Base-by-base conservation (phyloP, 2,888 invertebrate species). In the Antheraea yamamai region DNA sequence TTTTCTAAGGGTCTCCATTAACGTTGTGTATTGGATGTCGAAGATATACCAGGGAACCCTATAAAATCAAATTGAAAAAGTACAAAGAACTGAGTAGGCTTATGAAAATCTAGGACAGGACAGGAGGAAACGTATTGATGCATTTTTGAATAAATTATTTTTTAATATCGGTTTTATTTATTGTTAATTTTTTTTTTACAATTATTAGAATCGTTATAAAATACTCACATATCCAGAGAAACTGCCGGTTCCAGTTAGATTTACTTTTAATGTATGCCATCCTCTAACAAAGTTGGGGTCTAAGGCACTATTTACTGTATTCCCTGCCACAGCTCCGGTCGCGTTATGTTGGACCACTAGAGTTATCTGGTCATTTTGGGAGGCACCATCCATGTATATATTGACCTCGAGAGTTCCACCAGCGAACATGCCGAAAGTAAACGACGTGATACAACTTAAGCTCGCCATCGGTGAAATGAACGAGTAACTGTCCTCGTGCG, bases 181-280 rank as follows among this genome's bases (percentile, higher is more conserved):
- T 39, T 39, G 6, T 39, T 39, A 30, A 30, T 30, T 30, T 30
- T 2, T 30, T 2, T 30, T 30, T 52, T 26, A 14, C 26, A 12
- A 14, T 52, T 23, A 72, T 4, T 52, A 14, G n/a, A 12, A 26
- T 20, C 39, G 3, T 16, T 20, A 14, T n/a, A 51, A 14, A 66
- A 66, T 75, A 87, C 88, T 87, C 81, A 87, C 87, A 78, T 83
- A 84, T 75, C 83, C 85, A 58, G 76, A 66, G 75, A 75, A 82
- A 16, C 73, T 74, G n/a, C 75, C 77, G 2, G 76, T 16, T 47
- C 79, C 81, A 1, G 70, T 61, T 26, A 85, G 23, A n/a, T 10
- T 51, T 14, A 82, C 20, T 39, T 74, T 76, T 8, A 86, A 47
- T 8, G 74, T 75, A 18, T 80, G 76, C 86, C 87, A 85, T 8